Percentiles rank a stretch among this genome's conserved stretches.
These are phyloP conservation scores for Chalcosyrphus nemorum DNA, from an alignment of 2,888 invertebrate species.

Conservation along the genomic window DNA sequence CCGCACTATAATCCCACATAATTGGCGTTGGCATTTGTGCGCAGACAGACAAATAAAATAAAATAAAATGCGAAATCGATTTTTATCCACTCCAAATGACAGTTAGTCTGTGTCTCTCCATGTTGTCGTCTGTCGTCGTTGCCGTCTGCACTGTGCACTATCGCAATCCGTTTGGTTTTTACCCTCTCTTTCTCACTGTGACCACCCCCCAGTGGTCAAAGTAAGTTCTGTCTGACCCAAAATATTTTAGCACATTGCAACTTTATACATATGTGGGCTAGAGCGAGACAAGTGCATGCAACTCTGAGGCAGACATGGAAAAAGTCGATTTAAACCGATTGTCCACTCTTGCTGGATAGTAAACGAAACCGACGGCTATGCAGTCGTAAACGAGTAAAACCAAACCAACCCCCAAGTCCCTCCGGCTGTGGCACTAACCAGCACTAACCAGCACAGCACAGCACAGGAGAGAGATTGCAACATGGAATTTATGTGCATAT, in stretches of 20 bases:
- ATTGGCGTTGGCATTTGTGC: slow-evolving; percentile 68
- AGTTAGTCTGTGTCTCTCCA: slow-evolving; percentile 42
- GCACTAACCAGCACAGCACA: slow-evolving; percentile 21
- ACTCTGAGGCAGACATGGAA: slow-evolving; percentile 41
- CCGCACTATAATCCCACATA: slow-evolving; percentile 59
- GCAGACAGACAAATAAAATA: slow-evolving; percentile 62
- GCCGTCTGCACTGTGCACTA: slow-evolving; percentile 43
- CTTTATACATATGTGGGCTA: neutral
- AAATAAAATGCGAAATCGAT: slow-evolving; percentile 69
- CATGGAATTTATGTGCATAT: slow-evolving; percentile 71
- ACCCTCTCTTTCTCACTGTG: neutral
- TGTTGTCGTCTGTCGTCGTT: neutral
- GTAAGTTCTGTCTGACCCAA: slow-evolving; percentile 71
- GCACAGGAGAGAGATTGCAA: slow-evolving; percentile 59
- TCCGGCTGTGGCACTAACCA: slow-evolving; percentile 8
- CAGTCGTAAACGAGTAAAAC: slow-evolving; percentile 30
- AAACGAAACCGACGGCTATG: slow-evolving; percentile 47
- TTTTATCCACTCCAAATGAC: slow-evolving; percentile 71
- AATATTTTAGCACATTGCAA: slow-evolving; percentile 66
- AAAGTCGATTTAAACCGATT: slow-evolving; percentile 55
- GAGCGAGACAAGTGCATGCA: slow-evolving; percentile 49
- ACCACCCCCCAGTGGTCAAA: slow-evolving; percentile 41
- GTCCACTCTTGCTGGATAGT: slow-evolving; percentile 53
- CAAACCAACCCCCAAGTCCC: slow-evolving; percentile 28
- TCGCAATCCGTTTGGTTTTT: slow-evolving; percentile 48